phyloP scores from a whole-genome alignment of 2,888 invertebrate species.

The Polydrusus tereticollis region DNA sequence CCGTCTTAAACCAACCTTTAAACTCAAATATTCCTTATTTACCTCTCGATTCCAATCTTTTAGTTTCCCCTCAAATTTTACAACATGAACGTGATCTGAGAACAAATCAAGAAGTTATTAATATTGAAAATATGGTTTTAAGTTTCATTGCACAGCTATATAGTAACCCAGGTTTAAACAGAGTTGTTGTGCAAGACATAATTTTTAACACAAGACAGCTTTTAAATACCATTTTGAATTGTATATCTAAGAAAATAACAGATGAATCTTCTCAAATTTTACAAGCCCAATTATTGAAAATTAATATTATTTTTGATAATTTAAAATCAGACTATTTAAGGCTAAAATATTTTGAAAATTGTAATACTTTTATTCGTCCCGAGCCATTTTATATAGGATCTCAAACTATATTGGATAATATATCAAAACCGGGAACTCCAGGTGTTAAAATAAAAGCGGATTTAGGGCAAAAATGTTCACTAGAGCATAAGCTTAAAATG shows the following conservation, averaged over 20 bases:
- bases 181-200: background rate
- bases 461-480: too few species aligned
- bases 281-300: background rate
- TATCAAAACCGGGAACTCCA: too few species aligned
- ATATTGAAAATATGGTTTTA: background rate
- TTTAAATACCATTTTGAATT: background rate
- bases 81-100: background rate
- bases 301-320: background rate
- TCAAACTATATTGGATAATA: too few species aligned
- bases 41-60: background rate
- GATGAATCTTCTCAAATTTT: background rate
- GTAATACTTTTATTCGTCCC: background rate
- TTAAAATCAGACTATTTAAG: background rate
- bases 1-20: background rate
- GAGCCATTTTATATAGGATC: background rate
- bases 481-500: too few species aligned
- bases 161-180: background rate
- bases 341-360: background rate
- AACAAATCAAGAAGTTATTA: background rate
- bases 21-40: background rate
- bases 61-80: background rate
- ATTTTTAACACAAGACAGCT: background rate
- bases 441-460: too few species aligned
- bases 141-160: background rate
- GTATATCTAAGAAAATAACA: background rate